phyloP scores from a whole-genome alignment of 2,888 invertebrate species.

The Conomelus anceps region DNA sequence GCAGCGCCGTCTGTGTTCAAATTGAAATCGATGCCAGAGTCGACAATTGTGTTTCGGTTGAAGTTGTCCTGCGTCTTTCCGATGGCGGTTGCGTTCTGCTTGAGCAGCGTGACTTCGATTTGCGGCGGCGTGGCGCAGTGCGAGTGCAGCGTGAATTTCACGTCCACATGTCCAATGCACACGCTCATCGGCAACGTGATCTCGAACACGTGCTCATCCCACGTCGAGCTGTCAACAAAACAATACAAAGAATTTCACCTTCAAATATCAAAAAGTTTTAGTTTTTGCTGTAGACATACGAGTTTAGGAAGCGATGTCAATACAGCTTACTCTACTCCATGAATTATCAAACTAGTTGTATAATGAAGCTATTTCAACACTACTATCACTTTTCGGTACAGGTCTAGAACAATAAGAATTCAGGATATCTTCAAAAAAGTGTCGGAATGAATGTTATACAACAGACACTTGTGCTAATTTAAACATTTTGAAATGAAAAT shows the following conservation, averaged over 20 bases:
- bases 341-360: too few species aligned
- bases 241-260: background rate
- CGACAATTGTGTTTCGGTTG: conserved; percentile 9
- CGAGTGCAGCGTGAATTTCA: conserved; percentile 75
- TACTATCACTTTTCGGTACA: too few species aligned
- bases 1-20: conserved; percentile 9
- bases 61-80: conserved; percentile 24
- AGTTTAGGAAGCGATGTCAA: too few species aligned
- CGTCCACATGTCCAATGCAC: conserved; percentile 81
- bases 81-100: conserved; percentile 53
- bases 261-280: background rate
- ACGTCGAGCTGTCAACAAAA: conserved; percentile 55
- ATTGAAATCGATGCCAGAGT: conserved; percentile 20
- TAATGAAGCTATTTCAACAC: too few species aligned
- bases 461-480: too few species aligned
- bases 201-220: conserved; percentile 90
- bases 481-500: too few species aligned
- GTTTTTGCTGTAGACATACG: too few species aligned
- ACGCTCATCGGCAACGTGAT: conserved; percentile 69
- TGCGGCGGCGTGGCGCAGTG: conserved; percentile 69
- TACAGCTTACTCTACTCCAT: too few species aligned
- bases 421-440: too few species aligned
- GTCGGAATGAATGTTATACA: too few species aligned
- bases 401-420: too few species aligned
- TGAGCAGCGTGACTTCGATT: conserved; percentile 65